These are phyloP conservation scores for Carposina sasakii DNA, from an alignment of 1,140 invertebrate species.

Conservation along the genomic window DNA sequence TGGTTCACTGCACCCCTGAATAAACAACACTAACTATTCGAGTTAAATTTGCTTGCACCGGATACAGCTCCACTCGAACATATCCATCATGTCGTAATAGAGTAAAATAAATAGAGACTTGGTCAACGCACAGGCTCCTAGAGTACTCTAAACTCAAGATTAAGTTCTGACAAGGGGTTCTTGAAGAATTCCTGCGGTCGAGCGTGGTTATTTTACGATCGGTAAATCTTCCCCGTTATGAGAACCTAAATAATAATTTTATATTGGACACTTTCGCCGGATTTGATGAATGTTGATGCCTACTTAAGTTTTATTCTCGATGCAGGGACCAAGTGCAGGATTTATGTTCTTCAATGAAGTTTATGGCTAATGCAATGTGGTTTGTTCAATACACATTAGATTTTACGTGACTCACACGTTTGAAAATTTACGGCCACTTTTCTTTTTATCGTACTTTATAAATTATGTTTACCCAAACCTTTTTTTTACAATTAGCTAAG, in stretches of 20 bases:
- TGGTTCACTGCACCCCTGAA: slow-evolving; percentile 69
- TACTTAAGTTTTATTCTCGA: slow-evolving; percentile 54
- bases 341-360: slow-evolving; percentile 52
- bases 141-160: slow-evolving; percentile 26
- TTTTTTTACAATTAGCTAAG: too few species aligned
- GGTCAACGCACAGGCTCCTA: slow-evolving; percentile 33
- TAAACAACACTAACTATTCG: slow-evolving; percentile 66
- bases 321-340: slow-evolving; percentile 37
- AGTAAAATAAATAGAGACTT: slow-evolving; percentile 35
- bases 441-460: too few species aligned
- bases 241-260: slow-evolving; percentile 67
- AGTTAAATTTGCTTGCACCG: slow-evolving; percentile 68
- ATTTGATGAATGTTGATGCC: slow-evolving; percentile 62
- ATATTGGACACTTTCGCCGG: slow-evolving; percentile 53
- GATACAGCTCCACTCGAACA: slow-evolving; percentile 64
- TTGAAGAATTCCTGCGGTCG: slow-evolving; percentile 39
- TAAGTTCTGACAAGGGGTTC: slow-evolving; percentile 35
- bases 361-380: slow-evolving; percentile 54
- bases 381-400: too few species aligned
- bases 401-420: too few species aligned
- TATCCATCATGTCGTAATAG: slow-evolving; percentile 43
- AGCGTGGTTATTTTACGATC: slow-evolving; percentile 53
- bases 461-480: too few species aligned
- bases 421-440: too few species aligned
- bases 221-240: slow-evolving; percentile 62